A percentile compares a stretch with the other conserved stretches of the same genome.
These are phyloP conservation scores for Pelodytes ibericus DNA, from an alignment of 2,797 vertebrate genomes.

Conservation along the genomic window DNA sequence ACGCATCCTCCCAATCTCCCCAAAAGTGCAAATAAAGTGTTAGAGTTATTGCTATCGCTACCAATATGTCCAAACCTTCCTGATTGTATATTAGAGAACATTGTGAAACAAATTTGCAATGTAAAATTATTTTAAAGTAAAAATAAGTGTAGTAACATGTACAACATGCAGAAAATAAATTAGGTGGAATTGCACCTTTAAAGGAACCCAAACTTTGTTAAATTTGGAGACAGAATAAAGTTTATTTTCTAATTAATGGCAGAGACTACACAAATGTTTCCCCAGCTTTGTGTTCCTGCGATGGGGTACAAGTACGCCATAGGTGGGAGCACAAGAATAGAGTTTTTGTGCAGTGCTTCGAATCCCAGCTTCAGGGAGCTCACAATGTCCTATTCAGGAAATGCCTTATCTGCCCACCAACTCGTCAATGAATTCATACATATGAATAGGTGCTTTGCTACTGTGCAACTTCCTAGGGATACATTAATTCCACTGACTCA, in stretches of 20 bases:
- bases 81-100: too few species aligned
- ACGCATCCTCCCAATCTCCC: too few species aligned
- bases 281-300: neutral
- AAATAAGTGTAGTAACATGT: too few species aligned
- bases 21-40: too few species aligned
- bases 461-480: neutral
- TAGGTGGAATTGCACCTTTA: too few species aligned
- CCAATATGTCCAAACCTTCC: too few species aligned
- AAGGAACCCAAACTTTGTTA: too few species aligned
- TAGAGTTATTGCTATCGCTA: too few species aligned
- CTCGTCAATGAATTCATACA: conserved; percentile 15
- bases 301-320: conserved; percentile 6
- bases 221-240: too few species aligned
- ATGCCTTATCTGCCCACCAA: conserved; percentile 33
- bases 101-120: too few species aligned
- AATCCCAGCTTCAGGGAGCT: conserved; percentile 7
- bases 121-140: too few species aligned
- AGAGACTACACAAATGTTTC: neutral
- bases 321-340: conserved; percentile 42
- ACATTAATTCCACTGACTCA: neutral
- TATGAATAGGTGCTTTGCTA: conserved; percentile 24
- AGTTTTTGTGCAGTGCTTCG: conserved; percentile 18
- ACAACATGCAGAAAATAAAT: too few species aligned
- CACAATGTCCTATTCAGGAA: conserved; percentile 40
- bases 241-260: neutral